phyloP scores from a whole-genome alignment of 2,797 vertebrate species.

The Loriculus beryllinus region DNA sequence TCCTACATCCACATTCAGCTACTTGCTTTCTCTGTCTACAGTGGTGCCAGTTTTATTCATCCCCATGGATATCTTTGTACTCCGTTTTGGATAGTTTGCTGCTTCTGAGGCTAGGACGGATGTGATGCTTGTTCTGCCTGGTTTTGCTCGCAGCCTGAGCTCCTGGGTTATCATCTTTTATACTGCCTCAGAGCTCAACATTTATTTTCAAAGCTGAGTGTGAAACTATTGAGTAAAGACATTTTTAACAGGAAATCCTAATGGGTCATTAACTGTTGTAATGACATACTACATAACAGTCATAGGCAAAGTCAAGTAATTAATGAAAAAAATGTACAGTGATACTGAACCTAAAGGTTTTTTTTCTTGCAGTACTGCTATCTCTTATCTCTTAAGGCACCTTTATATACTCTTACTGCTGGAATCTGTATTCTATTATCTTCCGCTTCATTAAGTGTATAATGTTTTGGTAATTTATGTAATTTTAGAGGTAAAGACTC shows the following conservation, averaged over 20 bases:
- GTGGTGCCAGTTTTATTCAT: background rate
- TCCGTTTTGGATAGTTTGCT: background rate
- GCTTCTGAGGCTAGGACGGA: background rate
- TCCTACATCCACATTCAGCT: background rate
- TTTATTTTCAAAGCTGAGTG: conserved; percentile 24
- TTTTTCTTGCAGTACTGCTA: background rate
- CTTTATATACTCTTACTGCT: background rate
- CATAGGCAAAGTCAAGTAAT: background rate
- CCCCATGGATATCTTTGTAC: background rate
- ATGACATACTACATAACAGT: background rate
- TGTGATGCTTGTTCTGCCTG: background rate
- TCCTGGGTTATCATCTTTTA: background rate
- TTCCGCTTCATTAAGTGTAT: background rate
- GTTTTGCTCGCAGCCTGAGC: background rate
- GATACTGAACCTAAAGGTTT: background rate
- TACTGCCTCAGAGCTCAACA: background rate
- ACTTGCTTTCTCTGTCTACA: background rate
- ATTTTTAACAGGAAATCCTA: conserved; percentile 18
- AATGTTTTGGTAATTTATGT: background rate
- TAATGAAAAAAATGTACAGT: background rate
- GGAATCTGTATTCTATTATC: background rate
- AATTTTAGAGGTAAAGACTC: background rate
- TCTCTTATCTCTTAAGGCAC: background rate
- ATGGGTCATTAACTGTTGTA: conserved; percentile 12
- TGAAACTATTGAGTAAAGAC: conserved; percentile 16